phyloP scores from a whole-genome alignment of 2,797 vertebrate genomes.

The Myotis myotis region DNA sequence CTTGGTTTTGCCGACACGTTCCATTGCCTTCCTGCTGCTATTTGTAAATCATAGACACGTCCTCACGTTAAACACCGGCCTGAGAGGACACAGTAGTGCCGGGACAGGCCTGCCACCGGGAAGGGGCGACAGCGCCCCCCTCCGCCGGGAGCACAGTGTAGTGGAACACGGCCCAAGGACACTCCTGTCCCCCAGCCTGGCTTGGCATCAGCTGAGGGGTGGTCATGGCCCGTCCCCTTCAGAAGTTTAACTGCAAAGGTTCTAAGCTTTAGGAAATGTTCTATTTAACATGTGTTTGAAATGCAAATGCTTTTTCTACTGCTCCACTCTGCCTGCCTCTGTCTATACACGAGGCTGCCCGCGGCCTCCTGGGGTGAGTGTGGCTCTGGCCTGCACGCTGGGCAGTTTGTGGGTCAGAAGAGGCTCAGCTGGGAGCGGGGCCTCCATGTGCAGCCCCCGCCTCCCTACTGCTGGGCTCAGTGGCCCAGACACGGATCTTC shows the following conservation, averaged over 20 bases:
- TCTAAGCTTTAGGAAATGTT: neutral
- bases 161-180: fast-evolving
- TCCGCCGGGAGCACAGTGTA: fast-evolving
- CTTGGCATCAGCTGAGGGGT: no score
- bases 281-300: neutral
- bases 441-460: neutral
- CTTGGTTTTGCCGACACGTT: neutral
- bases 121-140: neutral
- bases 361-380: fast-evolving
- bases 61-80: neutral
- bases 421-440: neutral
- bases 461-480: neutral
- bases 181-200: no score
- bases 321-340: neutral
- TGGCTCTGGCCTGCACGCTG: no score
- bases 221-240: neutral
- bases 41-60: no score
- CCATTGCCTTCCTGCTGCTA: fast-evolving
- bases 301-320: no score
- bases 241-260: fast-evolving
- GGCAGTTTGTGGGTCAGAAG: neutral
- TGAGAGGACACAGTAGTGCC: no score
- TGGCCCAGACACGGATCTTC: fast-evolving
- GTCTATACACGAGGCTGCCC: fast-evolving
- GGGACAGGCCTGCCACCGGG: fast-evolving